Evolutionary conservation across 2,888 invertebrate genomes (phyloP).

Genomic region (Dicranocentrus wangi): DNA sequence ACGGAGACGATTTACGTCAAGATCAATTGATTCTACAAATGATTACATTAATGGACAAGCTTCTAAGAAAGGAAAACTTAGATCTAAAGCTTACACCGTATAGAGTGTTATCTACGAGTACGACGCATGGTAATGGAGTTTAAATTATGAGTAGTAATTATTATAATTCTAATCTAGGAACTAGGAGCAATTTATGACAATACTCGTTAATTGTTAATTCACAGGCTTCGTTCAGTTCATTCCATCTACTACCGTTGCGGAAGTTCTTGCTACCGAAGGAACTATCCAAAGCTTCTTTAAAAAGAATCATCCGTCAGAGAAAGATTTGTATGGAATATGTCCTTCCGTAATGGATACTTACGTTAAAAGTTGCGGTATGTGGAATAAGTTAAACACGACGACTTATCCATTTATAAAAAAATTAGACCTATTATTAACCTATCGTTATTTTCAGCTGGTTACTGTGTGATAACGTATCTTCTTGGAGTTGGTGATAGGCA

Average conservation of each 20-base stretch:
- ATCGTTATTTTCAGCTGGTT: too few relatives aligned
- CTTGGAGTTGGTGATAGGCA: conserved; percentile 98
- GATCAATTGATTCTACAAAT: conserved; percentile 98
- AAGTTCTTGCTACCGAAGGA: conserved; percentile 89
- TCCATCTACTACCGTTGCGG: conserved; percentile 93
- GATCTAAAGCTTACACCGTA: conserved; percentile 98
- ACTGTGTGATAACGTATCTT: conserved; percentile 98
- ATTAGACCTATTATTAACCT: too few relatives aligned
- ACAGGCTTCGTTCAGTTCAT: conserved; percentile 95
- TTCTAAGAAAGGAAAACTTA: conserved; percentile 93
- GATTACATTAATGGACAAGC: conserved; percentile 97
- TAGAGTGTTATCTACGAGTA: conserved; percentile 94
- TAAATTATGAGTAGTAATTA: not conserved
- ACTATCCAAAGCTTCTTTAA: conserved; percentile 94
- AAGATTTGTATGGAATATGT: conserved; percentile 90
- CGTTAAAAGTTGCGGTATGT: conserved; percentile 88
- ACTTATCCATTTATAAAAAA: not conserved
- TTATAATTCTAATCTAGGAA: too few relatives aligned
- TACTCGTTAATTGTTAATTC: conserved; percentile 7
- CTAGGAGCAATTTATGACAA: not conserved
- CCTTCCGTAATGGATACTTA: conserved; percentile 98
- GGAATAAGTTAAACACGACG: too few relatives aligned
- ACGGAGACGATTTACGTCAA: conserved; percentile 97
- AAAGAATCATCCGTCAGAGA: conserved; percentile 89
- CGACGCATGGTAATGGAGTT: conserved; percentile 83